Evolutionary conservation across 2,888 invertebrate genomes (phyloP).

Genomic region (Pristionchus mayeri): DNA sequence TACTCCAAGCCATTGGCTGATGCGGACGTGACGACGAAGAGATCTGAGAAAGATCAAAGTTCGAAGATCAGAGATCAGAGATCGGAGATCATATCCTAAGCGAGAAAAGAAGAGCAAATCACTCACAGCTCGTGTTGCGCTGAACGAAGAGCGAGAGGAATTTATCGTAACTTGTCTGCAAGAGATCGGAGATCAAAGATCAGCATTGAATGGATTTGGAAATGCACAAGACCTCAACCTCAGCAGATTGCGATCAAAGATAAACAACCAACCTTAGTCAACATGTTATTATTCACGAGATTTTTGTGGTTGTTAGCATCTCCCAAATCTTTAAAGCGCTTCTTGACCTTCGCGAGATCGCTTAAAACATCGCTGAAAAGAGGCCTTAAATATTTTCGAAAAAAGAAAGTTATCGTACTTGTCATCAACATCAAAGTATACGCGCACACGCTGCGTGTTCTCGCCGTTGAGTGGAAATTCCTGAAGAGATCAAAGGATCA

Average conservation of each 20-base stretch:
- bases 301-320: neutral
- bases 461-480: slow-evolving; percentile 3
- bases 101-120: too few relatives aligned
- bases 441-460: neutral
- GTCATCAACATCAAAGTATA: slow-evolving; percentile 36
- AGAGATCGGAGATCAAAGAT: slow-evolving; percentile 7
- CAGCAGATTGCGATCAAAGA: neutral
- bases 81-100: neutral
- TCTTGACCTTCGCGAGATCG: neutral
- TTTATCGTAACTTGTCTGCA: neutral
- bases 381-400: too few relatives aligned
- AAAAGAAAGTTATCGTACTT: neutral
- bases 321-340: neutral
- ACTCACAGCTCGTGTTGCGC: slow-evolving; percentile 31
- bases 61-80: neutral
- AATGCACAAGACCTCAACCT: too few relatives aligned
- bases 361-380: neutral
- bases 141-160: neutral
- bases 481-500: slow-evolving; percentile 6
- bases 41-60: neutral
- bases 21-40: neutral
- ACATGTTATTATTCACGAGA: neutral
- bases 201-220: too few relatives aligned
- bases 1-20: neutral
- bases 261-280: neutral